Base-by-base conservation (phyloP, 2,888 invertebrate species). In the Tetragonisca angustula region DNA sequence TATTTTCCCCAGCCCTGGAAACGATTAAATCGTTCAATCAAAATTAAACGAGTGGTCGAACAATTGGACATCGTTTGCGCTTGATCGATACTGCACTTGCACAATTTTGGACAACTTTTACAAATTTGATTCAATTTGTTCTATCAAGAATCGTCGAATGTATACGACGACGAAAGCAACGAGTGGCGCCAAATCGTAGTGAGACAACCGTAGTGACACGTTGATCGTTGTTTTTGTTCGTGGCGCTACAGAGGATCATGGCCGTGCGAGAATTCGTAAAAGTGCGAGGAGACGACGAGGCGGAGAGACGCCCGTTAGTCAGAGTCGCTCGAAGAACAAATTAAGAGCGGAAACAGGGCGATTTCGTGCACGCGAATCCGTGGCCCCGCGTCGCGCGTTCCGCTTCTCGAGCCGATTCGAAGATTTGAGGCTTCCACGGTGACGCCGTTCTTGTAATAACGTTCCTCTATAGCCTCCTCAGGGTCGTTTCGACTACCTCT, bases 231-330 rank as follows among this genome's bases (percentile, higher is more conserved):
- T 43, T 13, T n/a, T 59, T n/a, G 56, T n/a, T 56, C n/a, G n/a
- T 13, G 56, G n/a, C 56, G 56, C 49, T 49, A 56, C 50, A 69
- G 81, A 76, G 76, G 81, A 81, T 43, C 71, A n/a, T 68, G 82
- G 54, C n/a, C 52, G 19, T 52, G 52, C 81, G 71, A 36, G 72
- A 69, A 81, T 83, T 81, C 82, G 76, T 50, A 81, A 83, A 83
- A 72, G 68, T 49, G 75, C 83, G 79, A 52, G 36, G 56, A 72
- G 43, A 24, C 74, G 36, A 54, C 52, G 74, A 54, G 56, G 36
- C 56, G 19, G 19, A 50, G 43, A 49, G 65, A 3, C 36, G 81
- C 68, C 84, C 78, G 79, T 79, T 75, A 79, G 24, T 2, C 56
- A 2, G 32, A 74, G 43, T 68, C 2, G 52, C 56, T 68, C 19